Base-by-base conservation (phyloP, 2,888 invertebrate genomes). In the Saturnia pavonia region DNA sequence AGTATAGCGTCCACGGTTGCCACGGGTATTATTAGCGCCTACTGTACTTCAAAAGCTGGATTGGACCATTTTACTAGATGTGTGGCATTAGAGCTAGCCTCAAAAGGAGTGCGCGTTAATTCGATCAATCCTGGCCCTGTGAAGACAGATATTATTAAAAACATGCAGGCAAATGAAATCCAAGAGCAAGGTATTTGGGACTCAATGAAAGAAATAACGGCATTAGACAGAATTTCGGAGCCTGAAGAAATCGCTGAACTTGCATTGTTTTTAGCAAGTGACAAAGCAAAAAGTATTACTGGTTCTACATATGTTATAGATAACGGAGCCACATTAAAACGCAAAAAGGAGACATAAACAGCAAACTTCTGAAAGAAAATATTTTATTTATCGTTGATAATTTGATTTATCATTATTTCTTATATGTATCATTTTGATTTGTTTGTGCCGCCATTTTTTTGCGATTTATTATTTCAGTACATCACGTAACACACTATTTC, bases 21-120 rank as follows among this genome's bases (percentile, higher is more conserved):
- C 22, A n/a, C 73, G 16, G n/a, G 34, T 7, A 19, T 40, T 22
- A 22, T 1, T 8, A 11, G 11, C 65, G 69, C 82, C 9, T 83
- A 84, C 48, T 73, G 77, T 14, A 70, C 76, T 11, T 82, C 84
- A 0, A 84, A 84, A 57, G 83, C 84, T 7, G 82, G 74, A 4
- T 86, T 98, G 16, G 98, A 99, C 90, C 98, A 98, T 84, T 96
- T 99, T 76, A 98, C 98, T 0, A 94, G 96, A 79, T 97, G 97
- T 83, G 92, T 95, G 7, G 98, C 98, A 3, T 88, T 99, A 48
- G 98, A 97, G 78, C 88, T 97, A 65, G 97, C 96, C 45, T 74
- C 94, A 0, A 96, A 96, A 81, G 95, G 96, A 72, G 96, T 98
- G 0, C 93, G 98, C 68, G 97, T 97, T 0, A 98, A 98, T 88